These are phyloP conservation scores for Clistopyga incitator DNA, from an alignment of 2,888 invertebrate species.

Conservation along the genomic window DNA sequence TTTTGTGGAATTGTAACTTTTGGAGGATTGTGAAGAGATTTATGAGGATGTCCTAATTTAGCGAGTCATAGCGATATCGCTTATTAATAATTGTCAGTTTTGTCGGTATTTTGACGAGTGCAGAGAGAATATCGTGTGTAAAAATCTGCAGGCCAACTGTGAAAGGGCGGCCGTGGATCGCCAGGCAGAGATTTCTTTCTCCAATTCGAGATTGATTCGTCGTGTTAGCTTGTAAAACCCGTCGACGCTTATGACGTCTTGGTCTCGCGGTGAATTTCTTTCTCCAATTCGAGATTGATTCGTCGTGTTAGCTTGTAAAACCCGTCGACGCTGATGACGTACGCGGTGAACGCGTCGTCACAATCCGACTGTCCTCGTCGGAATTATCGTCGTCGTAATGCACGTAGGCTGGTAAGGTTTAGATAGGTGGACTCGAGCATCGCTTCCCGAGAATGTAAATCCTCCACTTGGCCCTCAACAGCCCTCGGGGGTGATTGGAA, in stretches of 20 bases:
- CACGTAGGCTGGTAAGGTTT: conserved; percentile 2
- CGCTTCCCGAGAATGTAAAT: conserved; percentile 71
- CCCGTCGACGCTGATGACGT: conserved; percentile 38
- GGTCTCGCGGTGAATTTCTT: too few species aligned
- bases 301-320: conserved; percentile 44
- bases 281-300: conserved; percentile 57
- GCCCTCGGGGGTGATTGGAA: conserved; percentile 68
- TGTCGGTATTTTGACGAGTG: too few species aligned
- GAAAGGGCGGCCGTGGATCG: not conserved
- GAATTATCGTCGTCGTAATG: conserved; percentile 9
- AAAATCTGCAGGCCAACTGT: too few species aligned
- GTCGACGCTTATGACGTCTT: conserved; percentile 32
- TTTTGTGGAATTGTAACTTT: too few species aligned
- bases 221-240: conserved; percentile 43
- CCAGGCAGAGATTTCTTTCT: conserved; percentile 35
- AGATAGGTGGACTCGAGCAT: conserved; percentile 38
- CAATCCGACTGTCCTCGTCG: conserved; percentile 28
- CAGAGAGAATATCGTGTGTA: too few species aligned
- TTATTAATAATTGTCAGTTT: too few species aligned
- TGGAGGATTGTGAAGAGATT: too few species aligned
- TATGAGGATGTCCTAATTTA: too few species aligned
- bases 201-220: conserved; percentile 60
- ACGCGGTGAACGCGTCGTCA: conserved; percentile 33
- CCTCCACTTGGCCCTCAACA: conserved; percentile 77
- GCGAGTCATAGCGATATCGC: too few species aligned